phyloP scores from a whole-genome alignment of 2,797 vertebrate species.

The Delichon dasypus region DNA sequence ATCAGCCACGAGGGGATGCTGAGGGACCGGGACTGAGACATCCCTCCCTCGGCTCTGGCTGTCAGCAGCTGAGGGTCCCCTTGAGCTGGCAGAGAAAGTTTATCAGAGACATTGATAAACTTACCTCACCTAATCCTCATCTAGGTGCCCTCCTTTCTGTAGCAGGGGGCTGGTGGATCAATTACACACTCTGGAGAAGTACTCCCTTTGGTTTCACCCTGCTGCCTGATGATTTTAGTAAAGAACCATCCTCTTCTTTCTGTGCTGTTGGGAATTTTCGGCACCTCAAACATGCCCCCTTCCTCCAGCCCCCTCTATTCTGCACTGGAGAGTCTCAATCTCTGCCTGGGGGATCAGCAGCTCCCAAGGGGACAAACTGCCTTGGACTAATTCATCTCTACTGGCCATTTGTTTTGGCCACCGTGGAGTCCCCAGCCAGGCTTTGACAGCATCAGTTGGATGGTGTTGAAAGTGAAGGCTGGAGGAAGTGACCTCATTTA shows the following conservation, averaged over 20 bases:
- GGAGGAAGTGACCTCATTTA: neutral
- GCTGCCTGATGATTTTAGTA: neutral
- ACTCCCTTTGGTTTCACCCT: neutral
- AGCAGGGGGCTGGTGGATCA: neutral
- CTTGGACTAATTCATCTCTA: neutral
- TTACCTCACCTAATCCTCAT: neutral
- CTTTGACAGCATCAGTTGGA: neutral
- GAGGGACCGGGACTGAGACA: neutral
- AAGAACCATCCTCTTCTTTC: neutral
- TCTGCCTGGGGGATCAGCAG: neutral
- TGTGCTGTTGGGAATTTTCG: neutral
- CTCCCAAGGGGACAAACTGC: neutral
- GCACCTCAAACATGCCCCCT: neutral
- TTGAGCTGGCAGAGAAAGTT: neutral
- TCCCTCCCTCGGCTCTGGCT: neutral
- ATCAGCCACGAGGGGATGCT: neutral
- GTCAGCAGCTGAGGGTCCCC: neutral
- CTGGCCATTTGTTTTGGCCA: neutral
- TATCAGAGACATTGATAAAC: neutral
- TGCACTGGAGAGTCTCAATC: rapidly evolving
- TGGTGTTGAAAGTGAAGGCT: neutral
- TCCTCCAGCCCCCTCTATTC: neutral
- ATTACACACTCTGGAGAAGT: neutral
- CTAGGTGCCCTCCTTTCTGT: neutral
- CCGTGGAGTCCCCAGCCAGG: neutral